Conservation (phyloP, 2,888 invertebrate species). For the Idaea biselata region DNA sequence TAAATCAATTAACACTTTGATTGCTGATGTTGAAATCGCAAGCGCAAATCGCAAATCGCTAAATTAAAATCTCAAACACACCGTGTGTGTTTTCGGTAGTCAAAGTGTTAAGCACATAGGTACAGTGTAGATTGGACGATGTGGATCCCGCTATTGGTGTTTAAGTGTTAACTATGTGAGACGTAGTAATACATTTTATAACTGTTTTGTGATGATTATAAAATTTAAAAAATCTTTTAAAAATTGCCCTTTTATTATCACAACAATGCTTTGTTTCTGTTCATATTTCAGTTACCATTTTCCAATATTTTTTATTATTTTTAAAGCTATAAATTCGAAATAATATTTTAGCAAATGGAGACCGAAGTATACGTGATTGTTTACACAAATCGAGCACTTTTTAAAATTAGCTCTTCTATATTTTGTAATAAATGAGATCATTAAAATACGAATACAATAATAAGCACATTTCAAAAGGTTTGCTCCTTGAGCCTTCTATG, state of each 20-base stretch:
- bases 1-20: no score
- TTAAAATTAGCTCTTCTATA: slow-evolving; percentile 33
- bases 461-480: slow-evolving; percentile 42
- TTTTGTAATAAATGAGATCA: slow-evolving; percentile 62
- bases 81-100: no score
- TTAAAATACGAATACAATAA: slow-evolving; percentile 38
- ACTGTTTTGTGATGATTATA: slow-evolving; percentile 34
- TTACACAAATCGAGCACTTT: slow-evolving; percentile 24
- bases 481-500: slow-evolving; percentile 54
- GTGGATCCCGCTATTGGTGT: slow-evolving; percentile 11
- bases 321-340: slow-evolving; percentile 23
- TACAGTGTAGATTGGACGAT: neutral
- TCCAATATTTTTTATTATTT: slow-evolving; percentile 32
- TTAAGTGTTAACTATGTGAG: slow-evolving; percentile 11
- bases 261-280: slow-evolving; percentile 40
- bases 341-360: slow-evolving; percentile 21
- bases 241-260: slow-evolving; percentile 41
- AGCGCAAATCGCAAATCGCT: no score
- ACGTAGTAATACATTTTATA: slow-evolving; percentile 42
- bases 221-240: slow-evolving; percentile 21
- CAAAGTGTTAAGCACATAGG: no score
- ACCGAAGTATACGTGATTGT: slow-evolving; percentile 43
- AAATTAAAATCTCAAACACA: no score
- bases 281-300: slow-evolving; percentile 39
- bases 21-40: no score